Base-by-base conservation (phyloP, 2,113 vertebrate species). In the Syngnathus typhle region DNA sequence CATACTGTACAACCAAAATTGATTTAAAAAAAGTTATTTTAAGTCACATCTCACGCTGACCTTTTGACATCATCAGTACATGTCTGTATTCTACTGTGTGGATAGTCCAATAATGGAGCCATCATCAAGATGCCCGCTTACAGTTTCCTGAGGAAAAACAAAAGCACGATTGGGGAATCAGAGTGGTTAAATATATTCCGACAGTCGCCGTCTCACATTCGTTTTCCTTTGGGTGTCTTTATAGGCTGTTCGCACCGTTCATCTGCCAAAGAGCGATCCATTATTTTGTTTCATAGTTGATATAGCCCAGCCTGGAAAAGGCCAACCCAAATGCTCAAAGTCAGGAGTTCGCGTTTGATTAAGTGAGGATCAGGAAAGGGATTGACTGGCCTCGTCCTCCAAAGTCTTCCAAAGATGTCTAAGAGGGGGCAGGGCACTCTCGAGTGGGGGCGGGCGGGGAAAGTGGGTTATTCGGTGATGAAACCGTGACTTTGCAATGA, bases 401-500 rank as follows among this genome's bases (percentile, higher is more conserved):
- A 60, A 43, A 65, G 44, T 56, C 61, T 32, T 58, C 21, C 32
- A 37, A 54, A 63, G 44, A 44, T 18, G 43, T 68, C 44, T 15
- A 6, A 21, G 5, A 55, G 37, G 19, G n/a, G 44, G 37, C 46
- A 32, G n/a, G 44, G 37, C 46, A 32, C 7, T 68, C 64, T 36
- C 47, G 13, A 60, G 27, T 32, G 11, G 59, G 21, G 21, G 0
- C 27, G 27, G 27, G 27, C 27, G 27, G 27, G 27, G 27, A 3
- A 32, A 3, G 7, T 60, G 4, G 43, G 16, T 3, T 6, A 77
- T 70, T 83, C 36, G 41, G 54, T 70, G 16, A 37, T 66, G 55
- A 67, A 63, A 52, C 36, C 56, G 44, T 72, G 67, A 78, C 52
- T 72, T 61, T 74, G 72, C 76, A 32, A 72, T 7, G 41, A 67